Conservation (phyloP, 37 sponge, comb jelly and placozoan genomes). For the Eunapius fragilis region DNA sequence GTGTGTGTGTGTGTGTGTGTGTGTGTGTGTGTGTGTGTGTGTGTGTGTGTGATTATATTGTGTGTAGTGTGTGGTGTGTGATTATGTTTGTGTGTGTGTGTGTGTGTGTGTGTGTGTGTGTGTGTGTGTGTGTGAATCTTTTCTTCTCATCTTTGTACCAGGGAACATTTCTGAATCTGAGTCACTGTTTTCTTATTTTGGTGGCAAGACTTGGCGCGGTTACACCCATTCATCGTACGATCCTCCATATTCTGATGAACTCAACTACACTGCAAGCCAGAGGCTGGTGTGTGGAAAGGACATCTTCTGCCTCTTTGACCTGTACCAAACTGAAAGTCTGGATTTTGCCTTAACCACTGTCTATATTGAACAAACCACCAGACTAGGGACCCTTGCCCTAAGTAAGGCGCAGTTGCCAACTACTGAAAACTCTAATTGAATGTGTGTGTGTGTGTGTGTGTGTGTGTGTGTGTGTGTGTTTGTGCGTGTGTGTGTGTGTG, state of each 20-base stretch:
- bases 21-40: too few species aligned
- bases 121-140: background rate
- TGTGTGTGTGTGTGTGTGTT: background rate
- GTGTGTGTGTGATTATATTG: too few species aligned
- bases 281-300: slow-evolving; percentile 18
- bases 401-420: background rate
- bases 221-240: slow-evolving; percentile 42
- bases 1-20: background rate
- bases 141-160: background rate
- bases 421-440: too few species aligned
- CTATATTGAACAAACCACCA: background rate
- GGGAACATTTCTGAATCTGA: slow-evolving; percentile 53
- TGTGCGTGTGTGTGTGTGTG: background rate
- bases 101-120: too few species aligned
- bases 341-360: slow-evolving; percentile 35
- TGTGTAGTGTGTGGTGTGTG: too few species aligned
- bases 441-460: too few species aligned
- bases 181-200: slow-evolving; percentile 50
- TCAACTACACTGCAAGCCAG: slow-evolving; percentile 7
- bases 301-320: slow-evolving; percentile 64
- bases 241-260: slow-evolving; percentile 51
- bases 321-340: slow-evolving; percentile 45
- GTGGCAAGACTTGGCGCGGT: background rate
- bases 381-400: background rate
- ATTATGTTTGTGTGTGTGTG: too few species aligned